Evolutionary conservation across 2,888 invertebrate genomes (phyloP).

Genomic region (Ceraclea dissimilis): DNA sequence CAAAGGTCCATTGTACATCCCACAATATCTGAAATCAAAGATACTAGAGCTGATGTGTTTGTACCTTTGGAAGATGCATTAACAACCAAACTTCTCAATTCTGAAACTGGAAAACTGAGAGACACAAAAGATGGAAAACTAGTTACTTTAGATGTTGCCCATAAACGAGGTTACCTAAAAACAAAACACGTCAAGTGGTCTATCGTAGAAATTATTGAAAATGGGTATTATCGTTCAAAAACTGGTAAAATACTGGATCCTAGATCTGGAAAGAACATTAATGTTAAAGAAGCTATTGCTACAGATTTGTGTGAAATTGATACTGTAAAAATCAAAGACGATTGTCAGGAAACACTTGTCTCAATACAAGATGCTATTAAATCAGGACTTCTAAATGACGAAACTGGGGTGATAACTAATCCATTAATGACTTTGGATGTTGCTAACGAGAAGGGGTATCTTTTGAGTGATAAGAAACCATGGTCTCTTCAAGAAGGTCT

Average conservation of each 20-base stretch:
- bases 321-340: slow-evolving; percentile 66
- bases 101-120: slow-evolving; percentile 63
- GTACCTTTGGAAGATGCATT: slow-evolving; percentile 70
- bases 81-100: slow-evolving; percentile 57
- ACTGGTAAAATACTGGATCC: slow-evolving; percentile 72
- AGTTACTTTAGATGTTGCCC: slow-evolving; percentile 62
- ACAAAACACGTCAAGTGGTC: slow-evolving; percentile 65
- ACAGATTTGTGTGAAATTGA: slow-evolving; percentile 64
- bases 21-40: slow-evolving; percentile 72
- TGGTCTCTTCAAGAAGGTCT: slow-evolving; percentile 78
- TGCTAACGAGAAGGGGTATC: slow-evolving; percentile 73
- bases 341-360: slow-evolving; percentile 57
- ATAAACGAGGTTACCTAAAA: slow-evolving; percentile 61
- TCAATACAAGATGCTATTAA: slow-evolving; percentile 63
- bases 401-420: slow-evolving; percentile 59
- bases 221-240: slow-evolving; percentile 68
- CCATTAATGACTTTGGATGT: slow-evolving; percentile 68
- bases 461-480: slow-evolving; percentile 70
- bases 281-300: slow-evolving; percentile 68
- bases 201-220: slow-evolving; percentile 64
- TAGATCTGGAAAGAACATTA: slow-evolving; percentile 62
- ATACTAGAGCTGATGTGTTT: slow-evolving; percentile 63
- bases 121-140: slow-evolving; percentile 64
- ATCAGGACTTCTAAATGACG: slow-evolving; percentile 60
- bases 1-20: slow-evolving; percentile 74